A percentile compares a stretch with the other conserved stretches of the same genome.
These are phyloP conservation scores for Parasteatoda lunata DNA, from an alignment of 2,888 invertebrate genomes.

Conservation along the genomic window DNA sequence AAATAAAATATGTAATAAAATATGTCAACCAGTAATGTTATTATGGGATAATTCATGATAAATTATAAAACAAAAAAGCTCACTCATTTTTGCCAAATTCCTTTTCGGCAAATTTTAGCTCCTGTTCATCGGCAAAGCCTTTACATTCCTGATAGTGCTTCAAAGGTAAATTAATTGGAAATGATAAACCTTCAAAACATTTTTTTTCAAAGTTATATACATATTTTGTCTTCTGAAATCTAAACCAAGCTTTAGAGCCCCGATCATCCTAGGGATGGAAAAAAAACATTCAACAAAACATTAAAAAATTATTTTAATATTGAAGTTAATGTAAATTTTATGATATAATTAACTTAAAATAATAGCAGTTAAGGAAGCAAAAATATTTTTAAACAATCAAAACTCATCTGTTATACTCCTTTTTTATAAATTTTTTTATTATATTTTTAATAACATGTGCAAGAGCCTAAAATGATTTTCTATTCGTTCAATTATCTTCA, in stretches of 20 bases:
- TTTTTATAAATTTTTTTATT: too few relatives aligned
- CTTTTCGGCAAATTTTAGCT: conserved; percentile 83
- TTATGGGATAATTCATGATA: not conserved
- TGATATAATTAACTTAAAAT: too few relatives aligned
- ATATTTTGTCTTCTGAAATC: conserved; percentile 98
- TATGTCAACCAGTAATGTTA: not conserved
- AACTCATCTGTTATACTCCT: too few relatives aligned
- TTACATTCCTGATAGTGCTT: conserved; percentile 87
- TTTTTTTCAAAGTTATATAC: conserved; percentile 86
- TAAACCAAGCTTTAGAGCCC: conserved; percentile 83
- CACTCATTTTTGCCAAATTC: conserved; percentile 94
- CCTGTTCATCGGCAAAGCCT: conserved; percentile 89
- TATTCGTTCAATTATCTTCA: too few relatives aligned
- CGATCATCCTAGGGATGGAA: conserved; percentile 72
- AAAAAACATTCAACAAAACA: too few relatives aligned
- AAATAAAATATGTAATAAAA: too few relatives aligned
- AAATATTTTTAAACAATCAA: too few relatives aligned
- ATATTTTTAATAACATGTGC: too few relatives aligned
- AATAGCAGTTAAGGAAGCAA: too few relatives aligned
- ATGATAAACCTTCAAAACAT: conserved; percentile 88
- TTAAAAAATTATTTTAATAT: too few relatives aligned
- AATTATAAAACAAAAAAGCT: conserved; percentile 61
- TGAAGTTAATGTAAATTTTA: too few relatives aligned
- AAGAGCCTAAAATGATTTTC: too few relatives aligned
- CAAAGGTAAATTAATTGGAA: conserved; percentile 85